Conservation (phyloP, 2,888 invertebrate genomes). For the Agrochola circellaris region DNA sequence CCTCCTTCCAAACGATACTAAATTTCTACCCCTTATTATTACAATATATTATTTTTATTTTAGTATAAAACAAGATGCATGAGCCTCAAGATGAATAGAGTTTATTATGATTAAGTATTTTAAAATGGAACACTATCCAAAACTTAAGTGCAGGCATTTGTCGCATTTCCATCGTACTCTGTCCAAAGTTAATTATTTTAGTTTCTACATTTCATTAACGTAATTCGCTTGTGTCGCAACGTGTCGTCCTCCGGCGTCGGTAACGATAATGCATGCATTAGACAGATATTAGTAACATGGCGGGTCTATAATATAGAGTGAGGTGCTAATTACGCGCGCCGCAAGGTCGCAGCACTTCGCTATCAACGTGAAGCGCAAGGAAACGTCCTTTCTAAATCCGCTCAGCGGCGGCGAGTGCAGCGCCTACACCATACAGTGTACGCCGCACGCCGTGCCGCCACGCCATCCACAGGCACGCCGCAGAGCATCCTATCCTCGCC, state of each 20-base stretch:
- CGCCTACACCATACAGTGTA: neutral
- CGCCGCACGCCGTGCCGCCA: neutral
- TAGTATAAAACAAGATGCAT: no score
- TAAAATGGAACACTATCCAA: no score
- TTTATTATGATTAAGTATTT: no score
- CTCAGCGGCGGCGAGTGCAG: neutral
- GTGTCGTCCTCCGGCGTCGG: conserved; percentile 3
- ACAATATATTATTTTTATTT: no score
- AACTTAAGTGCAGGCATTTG: neutral
- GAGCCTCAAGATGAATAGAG: no score
- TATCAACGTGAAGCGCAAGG: conserved; percentile 40
- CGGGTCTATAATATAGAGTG: conserved; percentile 17
- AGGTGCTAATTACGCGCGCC: conserved; percentile 38
- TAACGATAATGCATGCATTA: conserved; percentile 31
- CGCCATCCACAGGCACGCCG: neutral
- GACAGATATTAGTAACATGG: conserved; percentile 20
- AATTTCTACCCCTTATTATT: no score
- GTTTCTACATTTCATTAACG: neutral
- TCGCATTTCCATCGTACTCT: neutral
- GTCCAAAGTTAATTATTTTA: neutral
- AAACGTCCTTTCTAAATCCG: conserved; percentile 63
- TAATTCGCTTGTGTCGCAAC: conserved; percentile 13
- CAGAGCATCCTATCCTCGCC: neutral
- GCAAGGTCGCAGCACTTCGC: conserved; percentile 50
- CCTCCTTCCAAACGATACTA: no score